Evolutionary conservation across 1,140 invertebrate genomes (phyloP), one percentile per base, ranked within the genome.

Genomic region (Chelonus insularis): DNA sequence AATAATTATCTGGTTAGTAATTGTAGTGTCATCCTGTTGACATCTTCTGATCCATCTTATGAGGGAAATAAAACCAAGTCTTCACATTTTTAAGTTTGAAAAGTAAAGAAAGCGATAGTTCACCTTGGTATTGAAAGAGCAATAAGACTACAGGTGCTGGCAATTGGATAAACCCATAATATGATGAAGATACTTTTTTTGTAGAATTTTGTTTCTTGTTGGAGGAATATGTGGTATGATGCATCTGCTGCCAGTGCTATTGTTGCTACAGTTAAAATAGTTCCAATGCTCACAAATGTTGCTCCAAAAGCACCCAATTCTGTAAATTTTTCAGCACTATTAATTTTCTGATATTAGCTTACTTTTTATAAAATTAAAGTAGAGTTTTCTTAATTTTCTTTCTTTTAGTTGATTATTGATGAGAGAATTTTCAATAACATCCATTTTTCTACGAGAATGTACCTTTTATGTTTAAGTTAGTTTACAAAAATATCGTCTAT

Each of bases 91-190:
- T 4, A 12, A 21, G n/a, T 29, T 48, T 20, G 0, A 9, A 57
- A 23, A n/a, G 23, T 29, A 47, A 58, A 34, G 25, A n/a, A 16
- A 18, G 18, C 8, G 9, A 50, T 32, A 47, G n/a, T 43, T 41
- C 71, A 80, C 80, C 80, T 82, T 52, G 80, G 80, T 14, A 80
- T 66, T 0, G 72, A 72, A 32, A 80, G 68, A 8, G 76, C 72
- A 37, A 72, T 63, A 0, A 81, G 69, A 66, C 78, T 76, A 57
- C 73, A 75, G n/a, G 78, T 41, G 5, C 71, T 75, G 0, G 72
- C 69, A 23, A 82, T 66, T 11, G 80, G 79, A 60, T 80, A 82
- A 20, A 82, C 66, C 4, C 64, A 73, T 4, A 81, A 45, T 23
- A 81, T 65, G 7, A 72, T 23, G 8, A 77, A 63, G 16, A 64